phyloP scores from a whole-genome alignment of 2,113 vertebrate genomes.

The Pycnonotus jocosus region DNA sequence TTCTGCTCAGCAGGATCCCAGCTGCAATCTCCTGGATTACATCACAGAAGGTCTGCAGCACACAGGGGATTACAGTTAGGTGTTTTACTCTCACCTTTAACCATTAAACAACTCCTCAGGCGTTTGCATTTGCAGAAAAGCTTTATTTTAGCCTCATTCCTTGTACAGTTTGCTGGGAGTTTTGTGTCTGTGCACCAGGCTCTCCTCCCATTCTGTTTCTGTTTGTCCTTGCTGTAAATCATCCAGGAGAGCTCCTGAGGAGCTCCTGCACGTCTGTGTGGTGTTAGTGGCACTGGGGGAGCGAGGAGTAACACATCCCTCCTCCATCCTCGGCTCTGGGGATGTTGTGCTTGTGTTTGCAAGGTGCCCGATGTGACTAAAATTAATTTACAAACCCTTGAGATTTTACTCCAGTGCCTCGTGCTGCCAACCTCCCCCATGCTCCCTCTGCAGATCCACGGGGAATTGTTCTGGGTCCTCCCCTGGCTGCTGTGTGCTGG shows the following conservation, averaged over 20 bases:
- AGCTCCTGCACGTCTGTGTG: neutral
- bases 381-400: slow-evolving; percentile 42
- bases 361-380: slow-evolving; percentile 5
- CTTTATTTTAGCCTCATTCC: neutral
- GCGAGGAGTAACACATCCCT: slow-evolving; percentile 48
- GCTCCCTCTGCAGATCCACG: neutral
- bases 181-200: neutral
- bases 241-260: neutral
- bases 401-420: slow-evolving; percentile 7
- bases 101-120: neutral
- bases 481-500: neutral
- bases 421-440: slow-evolving; percentile 10
- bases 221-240: neutral
- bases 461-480: neutral
- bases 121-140: neutral
- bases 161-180: neutral
- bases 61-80: neutral
- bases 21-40: neutral
- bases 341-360: slow-evolving; percentile 13
- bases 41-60: neutral
- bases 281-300: slow-evolving; percentile 16
- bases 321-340: slow-evolving; percentile 19
- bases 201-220: neutral
- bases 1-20: neutral
- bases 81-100: neutral